Evolutionary conservation across 2,888 invertebrate species (phyloP).

Genomic region (Harmothoe impar): DNA sequence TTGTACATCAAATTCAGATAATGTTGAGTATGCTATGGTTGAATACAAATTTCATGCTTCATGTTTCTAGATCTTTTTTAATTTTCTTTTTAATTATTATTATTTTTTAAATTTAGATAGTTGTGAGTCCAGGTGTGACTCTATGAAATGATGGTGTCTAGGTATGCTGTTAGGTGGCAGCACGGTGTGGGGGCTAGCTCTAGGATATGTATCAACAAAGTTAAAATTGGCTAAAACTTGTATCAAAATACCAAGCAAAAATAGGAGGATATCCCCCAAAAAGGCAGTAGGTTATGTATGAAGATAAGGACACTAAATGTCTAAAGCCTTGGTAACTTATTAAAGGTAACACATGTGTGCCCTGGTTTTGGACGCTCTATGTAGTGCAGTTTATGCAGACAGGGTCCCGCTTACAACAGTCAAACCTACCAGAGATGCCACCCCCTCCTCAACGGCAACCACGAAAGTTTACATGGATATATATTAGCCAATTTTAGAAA

Average conservation of each 20-base stretch:
- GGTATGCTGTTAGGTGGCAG: constrained; percentile 27
- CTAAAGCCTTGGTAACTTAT: background rate
- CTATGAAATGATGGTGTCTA: background rate
- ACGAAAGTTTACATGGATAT: too few relatives aligned
- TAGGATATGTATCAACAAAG: constrained; percentile 6
- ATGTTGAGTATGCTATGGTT: too few relatives aligned
- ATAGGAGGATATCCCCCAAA: background rate
- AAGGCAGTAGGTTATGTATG: background rate
- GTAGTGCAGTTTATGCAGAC: background rate
- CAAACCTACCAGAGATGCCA: too few relatives aligned
- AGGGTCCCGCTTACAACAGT: background rate
- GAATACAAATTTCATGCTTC: too few relatives aligned
- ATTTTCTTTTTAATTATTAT: background rate
- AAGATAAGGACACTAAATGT: background rate
- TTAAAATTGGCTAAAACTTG: background rate
- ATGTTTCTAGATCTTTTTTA: background rate
- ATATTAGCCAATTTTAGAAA: too few relatives aligned
- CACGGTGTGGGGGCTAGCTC: background rate
- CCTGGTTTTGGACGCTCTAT: too few relatives aligned
- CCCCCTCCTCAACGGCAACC: too few relatives aligned
- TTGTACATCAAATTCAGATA: too few relatives aligned
- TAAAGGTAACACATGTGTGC: background rate
- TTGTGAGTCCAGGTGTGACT: background rate
- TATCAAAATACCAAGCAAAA: constrained; percentile 12
- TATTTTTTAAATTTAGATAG: background rate